Percentiles rank a stretch among this genome's conserved stretches.
phyloP scores from a whole-genome alignment of 2,888 invertebrate species.

The Glaucopsyche alexis region DNA sequence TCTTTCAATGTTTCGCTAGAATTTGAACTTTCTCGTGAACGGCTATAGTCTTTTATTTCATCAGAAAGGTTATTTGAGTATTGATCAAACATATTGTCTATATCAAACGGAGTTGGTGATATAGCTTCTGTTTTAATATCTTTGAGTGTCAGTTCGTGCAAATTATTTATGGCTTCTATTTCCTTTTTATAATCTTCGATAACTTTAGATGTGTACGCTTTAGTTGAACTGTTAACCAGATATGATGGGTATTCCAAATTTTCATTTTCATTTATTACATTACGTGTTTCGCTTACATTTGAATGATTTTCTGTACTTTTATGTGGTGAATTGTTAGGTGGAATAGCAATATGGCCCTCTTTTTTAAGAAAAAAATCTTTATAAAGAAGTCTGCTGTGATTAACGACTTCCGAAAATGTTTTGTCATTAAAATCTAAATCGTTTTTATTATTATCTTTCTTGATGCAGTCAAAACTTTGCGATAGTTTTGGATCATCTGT shows the following conservation, averaged over 20 bases:
- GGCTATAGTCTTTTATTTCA: constrained; percentile 46
- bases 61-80: constrained; percentile 49
- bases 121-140: constrained; percentile 70
- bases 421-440: constrained; percentile 52
- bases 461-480: constrained; percentile 58
- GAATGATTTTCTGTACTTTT: constrained; percentile 47
- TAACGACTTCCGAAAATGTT: constrained; percentile 63
- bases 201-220: constrained; percentile 75
- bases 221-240: constrained; percentile 67
- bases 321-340: constrained; percentile 65
- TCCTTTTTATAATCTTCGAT: constrained; percentile 77
- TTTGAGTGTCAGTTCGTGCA: constrained; percentile 72
- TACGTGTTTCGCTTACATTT: constrained; percentile 46
- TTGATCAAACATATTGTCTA: constrained; percentile 70
- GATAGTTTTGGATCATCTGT: constrained; percentile 56
- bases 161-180: constrained; percentile 70
- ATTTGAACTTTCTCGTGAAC: constrained; percentile 44
- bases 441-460: constrained; percentile 53
- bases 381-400: constrained; percentile 70
- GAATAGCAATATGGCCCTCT: constrained; percentile 62
- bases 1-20: constrained; percentile 42
- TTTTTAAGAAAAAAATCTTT: constrained; percentile 73
- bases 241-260: constrained; percentile 67
- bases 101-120: constrained; percentile 68
- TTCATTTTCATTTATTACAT: constrained; percentile 47